Evolutionary conservation across 2,113 vertebrate genomes (phyloP).

Genomic region (Crotophaga sulcirostris): DNA sequence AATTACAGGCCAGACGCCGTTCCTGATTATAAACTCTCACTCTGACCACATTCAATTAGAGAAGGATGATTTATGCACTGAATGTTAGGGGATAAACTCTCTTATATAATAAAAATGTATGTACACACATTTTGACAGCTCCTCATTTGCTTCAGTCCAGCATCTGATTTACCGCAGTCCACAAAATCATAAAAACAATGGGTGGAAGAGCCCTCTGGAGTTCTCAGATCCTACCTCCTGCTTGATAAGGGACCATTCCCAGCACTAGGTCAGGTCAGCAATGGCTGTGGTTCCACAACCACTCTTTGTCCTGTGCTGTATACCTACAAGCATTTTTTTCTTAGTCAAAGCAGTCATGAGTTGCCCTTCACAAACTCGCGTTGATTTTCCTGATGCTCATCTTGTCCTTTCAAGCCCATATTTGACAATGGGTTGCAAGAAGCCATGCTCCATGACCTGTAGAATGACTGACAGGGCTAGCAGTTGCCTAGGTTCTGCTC

Average conservation of each 20-base stretch:
- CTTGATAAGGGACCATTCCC: not conserved
- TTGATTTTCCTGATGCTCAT: not conserved
- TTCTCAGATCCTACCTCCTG: not conserved
- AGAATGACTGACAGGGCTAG: too few species aligned
- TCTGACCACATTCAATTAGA: not conserved
- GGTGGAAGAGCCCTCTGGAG: not conserved
- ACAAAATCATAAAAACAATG: not conserved
- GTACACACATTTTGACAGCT: not conserved
- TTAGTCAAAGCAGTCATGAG: not conserved
- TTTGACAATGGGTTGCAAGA: not conserved
- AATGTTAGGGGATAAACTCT: not conserved
- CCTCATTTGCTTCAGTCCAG: not conserved
- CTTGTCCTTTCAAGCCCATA: fast-evolving
- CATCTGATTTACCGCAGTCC: not conserved
- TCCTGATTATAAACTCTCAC: not conserved
- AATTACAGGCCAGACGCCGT: not conserved
- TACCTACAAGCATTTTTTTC: not conserved
- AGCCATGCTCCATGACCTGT: not conserved
- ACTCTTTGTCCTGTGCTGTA: not conserved
- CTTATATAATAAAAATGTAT: not conserved
- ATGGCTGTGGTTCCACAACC: not conserved
- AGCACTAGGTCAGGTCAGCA: not conserved
- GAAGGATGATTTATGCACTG: not conserved
- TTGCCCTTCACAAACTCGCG: not conserved
- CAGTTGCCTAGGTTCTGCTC: not conserved